Evolutionary conservation across 2,113 vertebrate genomes (phyloP).

Genomic region (Ctenomys sociabilis): DNA sequence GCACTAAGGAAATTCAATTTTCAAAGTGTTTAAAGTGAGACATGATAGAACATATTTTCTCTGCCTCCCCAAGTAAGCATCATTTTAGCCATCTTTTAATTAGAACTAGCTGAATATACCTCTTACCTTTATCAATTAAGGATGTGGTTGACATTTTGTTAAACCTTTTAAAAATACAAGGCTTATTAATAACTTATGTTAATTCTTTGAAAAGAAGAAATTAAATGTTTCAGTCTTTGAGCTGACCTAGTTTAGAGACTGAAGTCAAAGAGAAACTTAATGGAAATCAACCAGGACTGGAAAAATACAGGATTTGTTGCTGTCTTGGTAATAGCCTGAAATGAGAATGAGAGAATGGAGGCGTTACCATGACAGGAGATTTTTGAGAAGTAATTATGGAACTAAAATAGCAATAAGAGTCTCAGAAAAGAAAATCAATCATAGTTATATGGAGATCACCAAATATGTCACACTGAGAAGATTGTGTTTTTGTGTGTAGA

Average conservation of each 20-base stretch:
- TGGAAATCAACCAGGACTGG: constrained; percentile 58
- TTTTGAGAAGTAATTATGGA: constrained; percentile 75
- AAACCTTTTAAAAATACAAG: constrained; percentile 71
- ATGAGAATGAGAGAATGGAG: constrained; percentile 69
- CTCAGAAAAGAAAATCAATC: constrained; percentile 69
- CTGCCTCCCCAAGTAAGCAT: constrained; percentile 26
- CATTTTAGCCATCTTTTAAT: constrained; percentile 73
- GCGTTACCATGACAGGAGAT: constrained; percentile 61
- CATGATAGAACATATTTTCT: constrained; percentile 20
- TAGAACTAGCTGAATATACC: constrained; percentile 59
- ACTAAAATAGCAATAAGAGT: constrained; percentile 59
- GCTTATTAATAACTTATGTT: constrained; percentile 75
- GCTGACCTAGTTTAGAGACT: constrained; percentile 80
- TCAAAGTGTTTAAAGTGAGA: constrained; percentile 65
- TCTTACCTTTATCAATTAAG: constrained; percentile 65
- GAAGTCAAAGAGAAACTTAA: constrained; percentile 70
- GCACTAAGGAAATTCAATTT: constrained; percentile 52
- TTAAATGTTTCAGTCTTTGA: constrained; percentile 67
- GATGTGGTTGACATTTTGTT: constrained; percentile 70
- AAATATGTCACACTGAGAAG: constrained; percentile 46
- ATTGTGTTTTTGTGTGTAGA: neutral
- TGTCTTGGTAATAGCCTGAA: constrained; percentile 65
- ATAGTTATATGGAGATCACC: constrained; percentile 24
- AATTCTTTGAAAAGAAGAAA: constrained; percentile 78
- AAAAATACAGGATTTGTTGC: constrained; percentile 48